These are phyloP conservation scores for Ophonus ardosiacus DNA, from an alignment of 2,888 invertebrate genomes.

Conservation along the genomic window DNA sequence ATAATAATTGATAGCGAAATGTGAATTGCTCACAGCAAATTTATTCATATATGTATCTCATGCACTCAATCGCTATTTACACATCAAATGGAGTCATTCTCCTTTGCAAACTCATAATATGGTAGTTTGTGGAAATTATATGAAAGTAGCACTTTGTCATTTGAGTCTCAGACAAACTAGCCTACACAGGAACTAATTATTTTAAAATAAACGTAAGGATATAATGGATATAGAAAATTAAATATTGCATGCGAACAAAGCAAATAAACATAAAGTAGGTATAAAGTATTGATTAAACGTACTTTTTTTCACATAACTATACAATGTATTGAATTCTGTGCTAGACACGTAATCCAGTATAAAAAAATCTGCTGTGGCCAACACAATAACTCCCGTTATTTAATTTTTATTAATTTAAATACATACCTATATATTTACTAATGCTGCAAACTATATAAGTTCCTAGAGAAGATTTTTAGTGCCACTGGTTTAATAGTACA, in stretches of 20 bases:
- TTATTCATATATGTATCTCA: constrained; percentile 10
- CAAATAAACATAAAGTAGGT: too few species aligned
- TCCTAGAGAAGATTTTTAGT: too few species aligned
- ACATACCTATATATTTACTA: too few species aligned
- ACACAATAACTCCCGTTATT: too few species aligned
- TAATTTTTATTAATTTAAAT: too few species aligned
- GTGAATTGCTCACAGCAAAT: background rate
- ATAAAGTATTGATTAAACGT: too few species aligned
- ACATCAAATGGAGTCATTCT: constrained; percentile 4
- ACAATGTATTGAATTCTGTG: too few species aligned
- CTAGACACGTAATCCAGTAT: too few species aligned
- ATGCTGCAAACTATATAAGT: too few species aligned
- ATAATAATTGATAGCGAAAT: constrained; percentile 4
- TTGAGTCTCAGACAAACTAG: background rate
- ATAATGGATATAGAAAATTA: background rate
- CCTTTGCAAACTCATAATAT: background rate
- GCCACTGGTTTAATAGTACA: too few species aligned
- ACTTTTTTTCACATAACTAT: too few species aligned
- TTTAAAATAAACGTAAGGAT: background rate
- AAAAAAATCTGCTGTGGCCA: too few species aligned
- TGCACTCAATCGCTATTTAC: constrained; percentile 8
- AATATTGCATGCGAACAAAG: background rate
- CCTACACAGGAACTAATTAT: background rate
- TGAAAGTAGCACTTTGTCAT: background rate
- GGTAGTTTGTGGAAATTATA: background rate